Evolutionary conservation across 2,797 vertebrate species (phyloP).

Genomic region (Pyrocephalus nanus): DNA sequence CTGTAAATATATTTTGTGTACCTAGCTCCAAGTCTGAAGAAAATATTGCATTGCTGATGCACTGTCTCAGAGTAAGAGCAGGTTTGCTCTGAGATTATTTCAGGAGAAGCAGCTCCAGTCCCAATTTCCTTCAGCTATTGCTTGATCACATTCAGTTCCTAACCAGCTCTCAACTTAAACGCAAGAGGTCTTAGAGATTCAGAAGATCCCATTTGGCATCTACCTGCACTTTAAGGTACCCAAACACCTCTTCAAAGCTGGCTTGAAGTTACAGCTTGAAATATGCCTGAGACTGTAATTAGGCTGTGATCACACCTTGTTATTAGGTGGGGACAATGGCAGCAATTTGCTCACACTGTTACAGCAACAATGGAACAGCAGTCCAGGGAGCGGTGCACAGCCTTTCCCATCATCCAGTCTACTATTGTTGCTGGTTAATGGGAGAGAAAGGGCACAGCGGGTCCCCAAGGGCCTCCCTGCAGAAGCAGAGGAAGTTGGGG

Average conservation of each 20-base stretch:
- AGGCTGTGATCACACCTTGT: background rate
- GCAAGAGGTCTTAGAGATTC: background rate
- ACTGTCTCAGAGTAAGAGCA: background rate
- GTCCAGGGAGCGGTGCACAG: background rate
- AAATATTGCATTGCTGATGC: background rate
- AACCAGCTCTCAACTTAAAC: background rate
- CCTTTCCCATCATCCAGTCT: background rate
- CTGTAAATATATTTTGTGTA: background rate
- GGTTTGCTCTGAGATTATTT: background rate
- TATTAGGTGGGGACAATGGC: conserved; percentile 2
- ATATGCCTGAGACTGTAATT: background rate
- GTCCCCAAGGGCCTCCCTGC: background rate
- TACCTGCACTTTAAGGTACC: background rate
- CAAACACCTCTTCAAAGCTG: background rate
- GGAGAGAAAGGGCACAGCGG: background rate
- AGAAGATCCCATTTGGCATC: background rate
- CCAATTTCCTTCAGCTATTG: background rate
- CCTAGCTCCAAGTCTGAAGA: background rate
- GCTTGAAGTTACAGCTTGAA: background rate
- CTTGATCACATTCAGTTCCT: background rate
- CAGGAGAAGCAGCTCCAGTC: background rate
- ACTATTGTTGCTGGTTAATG: conserved; percentile 33
- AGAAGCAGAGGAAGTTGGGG: background rate
- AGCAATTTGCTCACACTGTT: conserved; percentile 8
- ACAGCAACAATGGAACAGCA: background rate